A percentile compares a stretch with the other conserved stretches of the same genome.
Evolutionary conservation across 2,888 invertebrate genomes (phyloP).

Genomic region (Cheilosia vernalis): DNA sequence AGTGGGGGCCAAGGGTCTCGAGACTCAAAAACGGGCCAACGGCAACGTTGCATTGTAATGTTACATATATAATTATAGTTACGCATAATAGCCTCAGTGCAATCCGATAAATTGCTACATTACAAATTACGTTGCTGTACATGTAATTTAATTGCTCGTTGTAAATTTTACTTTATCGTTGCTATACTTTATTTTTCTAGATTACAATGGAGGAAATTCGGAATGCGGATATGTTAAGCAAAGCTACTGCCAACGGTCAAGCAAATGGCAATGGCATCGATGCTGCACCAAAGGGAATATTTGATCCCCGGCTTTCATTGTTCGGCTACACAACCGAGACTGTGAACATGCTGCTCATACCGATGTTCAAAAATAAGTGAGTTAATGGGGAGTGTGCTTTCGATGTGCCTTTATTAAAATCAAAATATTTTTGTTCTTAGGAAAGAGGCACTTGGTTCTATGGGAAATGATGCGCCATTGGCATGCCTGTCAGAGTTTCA

Average conservation of each 20-base stretch:
- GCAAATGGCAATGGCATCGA: conserved; percentile 79
- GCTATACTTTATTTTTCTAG: conserved; percentile 82
- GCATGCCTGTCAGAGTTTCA: conserved; percentile 98
- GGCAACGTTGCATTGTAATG: no score
- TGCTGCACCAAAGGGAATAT: conserved; percentile 85
- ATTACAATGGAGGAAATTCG: conserved; percentile 92
- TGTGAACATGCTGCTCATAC: conserved; percentile 95
- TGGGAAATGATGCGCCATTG: conserved; percentile 99
- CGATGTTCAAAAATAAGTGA: conserved; percentile 97
- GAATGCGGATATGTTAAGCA: conserved; percentile 85
- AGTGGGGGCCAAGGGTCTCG: no score
- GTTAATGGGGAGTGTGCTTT: conserved; percentile 76
- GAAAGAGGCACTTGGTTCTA: conserved; percentile 99
- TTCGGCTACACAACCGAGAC: conserved; percentile 98
- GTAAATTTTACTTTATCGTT: background rate
- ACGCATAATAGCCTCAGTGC: no score
- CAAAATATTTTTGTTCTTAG: conserved; percentile 83
- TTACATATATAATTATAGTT: no score
- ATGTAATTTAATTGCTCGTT: no score
- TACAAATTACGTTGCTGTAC: no score
- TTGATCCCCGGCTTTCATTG: conserved; percentile 93
- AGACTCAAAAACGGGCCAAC: no score
- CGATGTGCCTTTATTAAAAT: background rate
- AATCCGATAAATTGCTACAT: no score
- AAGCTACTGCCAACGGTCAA: conserved; percentile 80